These are phyloP conservation scores for Noturus placidus DNA, from an alignment of 2,113 vertebrate species.

Conservation along the genomic window DNA sequence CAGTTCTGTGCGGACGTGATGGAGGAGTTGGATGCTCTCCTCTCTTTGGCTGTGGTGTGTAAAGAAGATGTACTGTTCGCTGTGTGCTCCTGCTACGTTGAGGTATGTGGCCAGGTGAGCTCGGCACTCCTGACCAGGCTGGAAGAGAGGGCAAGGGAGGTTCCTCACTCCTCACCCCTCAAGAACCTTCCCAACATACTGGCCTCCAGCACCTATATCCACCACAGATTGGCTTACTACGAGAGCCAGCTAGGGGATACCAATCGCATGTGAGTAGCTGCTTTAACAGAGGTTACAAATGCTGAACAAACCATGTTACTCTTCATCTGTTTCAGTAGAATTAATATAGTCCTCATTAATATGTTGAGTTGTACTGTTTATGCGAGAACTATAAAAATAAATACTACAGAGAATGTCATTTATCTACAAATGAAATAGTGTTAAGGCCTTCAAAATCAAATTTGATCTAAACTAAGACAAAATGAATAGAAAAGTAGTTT, in stretches of 20 bases:
- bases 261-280: constrained; percentile 75
- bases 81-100: constrained; percentile 84
- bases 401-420: background rate
- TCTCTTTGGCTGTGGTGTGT: constrained; percentile 87
- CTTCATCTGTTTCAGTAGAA: background rate
- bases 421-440: background rate
- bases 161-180: constrained; percentile 78
- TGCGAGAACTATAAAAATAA: background rate
- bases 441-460: background rate
- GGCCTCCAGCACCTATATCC: constrained; percentile 77
- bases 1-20: constrained; percentile 90
- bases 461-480: background rate
- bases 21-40: constrained; percentile 84
- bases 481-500: background rate
- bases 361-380: background rate
- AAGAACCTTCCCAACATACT: constrained; percentile 76
- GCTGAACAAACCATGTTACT: background rate
- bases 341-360: background rate
- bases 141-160: constrained; percentile 77
- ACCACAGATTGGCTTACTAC: constrained; percentile 78
- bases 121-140: constrained; percentile 79
- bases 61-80: constrained; percentile 81
- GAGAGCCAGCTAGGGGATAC: constrained; percentile 76
- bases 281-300: no score
- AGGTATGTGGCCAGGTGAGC: constrained; percentile 81